Evolutionary conservation across 2,797 vertebrate species (phyloP), one percentile per base, ranked within the genome.

Genomic region (Perodicticus potto): DNA sequence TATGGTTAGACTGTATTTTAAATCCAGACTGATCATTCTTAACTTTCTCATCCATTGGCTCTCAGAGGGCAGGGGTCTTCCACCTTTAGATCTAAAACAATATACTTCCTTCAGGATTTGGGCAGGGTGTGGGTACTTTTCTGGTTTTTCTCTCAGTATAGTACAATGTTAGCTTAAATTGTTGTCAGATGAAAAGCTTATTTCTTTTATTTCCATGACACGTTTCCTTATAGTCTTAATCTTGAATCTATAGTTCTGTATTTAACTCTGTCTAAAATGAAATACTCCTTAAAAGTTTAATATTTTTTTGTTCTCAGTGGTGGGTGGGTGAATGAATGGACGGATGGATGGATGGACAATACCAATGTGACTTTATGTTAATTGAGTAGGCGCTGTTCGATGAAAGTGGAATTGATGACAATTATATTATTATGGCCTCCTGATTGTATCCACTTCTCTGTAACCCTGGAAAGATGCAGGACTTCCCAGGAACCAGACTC

Each of bases 181-280:
- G 34, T 61, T 70, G 7, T 43, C 16, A 5, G 27, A 49, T 91
- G 7, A 69, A 37, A 90, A 37, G 17, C 19, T 1, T 63, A 34
- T n/a, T 57, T 43, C 65, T 76, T 55, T 91, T 94, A 23, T 80
- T 87, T 73, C 76, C 22, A 6, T 74, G 27, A 32, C 92, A 57
- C 45, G 23, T 78, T 59, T 70, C 8, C 37, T 34, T 59, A n/a
- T 43, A 63, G 55, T 53, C 40, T 69, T 78, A 34, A 61, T 85
- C 55, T 85, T 90, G 57, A 70, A 45, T 63, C 78, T 76, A 0
- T 67, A 45, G 83, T 86, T 95, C 45, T 67, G 53, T 72, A 53
- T 55, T 70, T 87, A 91, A 80, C 29, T 61, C 34, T 53, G 1
- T 78, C 73, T 86, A 20, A 89, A 88, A 25, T 67, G 80, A 93